Percentiles rank a stretch among this genome's conserved stretches.
Conservation (phyloP, 35 echinoderm and acorn worm genomes). For the Patiria miniata region DNA sequence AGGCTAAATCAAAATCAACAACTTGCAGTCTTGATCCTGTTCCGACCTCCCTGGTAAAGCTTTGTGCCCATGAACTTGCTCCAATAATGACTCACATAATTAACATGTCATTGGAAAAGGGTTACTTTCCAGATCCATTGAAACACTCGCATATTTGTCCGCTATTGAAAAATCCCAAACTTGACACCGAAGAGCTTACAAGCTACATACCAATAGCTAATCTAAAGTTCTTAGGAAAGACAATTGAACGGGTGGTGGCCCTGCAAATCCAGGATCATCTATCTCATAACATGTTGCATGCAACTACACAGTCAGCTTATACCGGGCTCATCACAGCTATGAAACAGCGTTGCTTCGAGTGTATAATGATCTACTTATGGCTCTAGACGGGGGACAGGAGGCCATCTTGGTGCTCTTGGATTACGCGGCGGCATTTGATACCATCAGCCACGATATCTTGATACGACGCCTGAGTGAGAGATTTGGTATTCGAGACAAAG, state of each 20-base stretch:
- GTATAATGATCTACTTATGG: neutral
- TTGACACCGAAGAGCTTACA: slow-evolving; percentile 35
- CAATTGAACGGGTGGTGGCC: neutral
- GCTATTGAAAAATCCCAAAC: slow-evolving; percentile 8
- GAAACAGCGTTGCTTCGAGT: neutral
- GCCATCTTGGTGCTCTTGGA: slow-evolving; percentile 5
- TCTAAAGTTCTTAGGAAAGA: slow-evolving; percentile 32
- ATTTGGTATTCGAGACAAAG: neutral
- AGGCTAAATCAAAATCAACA: too few relatives aligned
- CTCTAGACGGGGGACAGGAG: neutral
- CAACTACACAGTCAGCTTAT: neutral
- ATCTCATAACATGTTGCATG: neutral
- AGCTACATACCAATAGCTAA: slow-evolving; percentile 46
- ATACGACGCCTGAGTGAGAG: neutral
- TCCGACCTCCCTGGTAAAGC: slow-evolving; percentile 9
- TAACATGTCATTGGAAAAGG: slow-evolving; percentile 28
- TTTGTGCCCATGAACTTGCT: slow-evolving; percentile 18
- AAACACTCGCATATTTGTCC: slow-evolving; percentile 13
- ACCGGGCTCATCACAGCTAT: neutral
- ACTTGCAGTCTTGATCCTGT: too few relatives aligned
- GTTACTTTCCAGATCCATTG: slow-evolving; percentile 29
- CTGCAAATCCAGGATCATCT: slow-evolving; percentile 24
- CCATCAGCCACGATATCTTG: neutral
- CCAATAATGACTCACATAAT: slow-evolving; percentile 33
- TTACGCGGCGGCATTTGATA: slow-evolving; percentile 26